Conservation (phyloP, 2,888 invertebrate species). For the Fragum fragum region DNA sequence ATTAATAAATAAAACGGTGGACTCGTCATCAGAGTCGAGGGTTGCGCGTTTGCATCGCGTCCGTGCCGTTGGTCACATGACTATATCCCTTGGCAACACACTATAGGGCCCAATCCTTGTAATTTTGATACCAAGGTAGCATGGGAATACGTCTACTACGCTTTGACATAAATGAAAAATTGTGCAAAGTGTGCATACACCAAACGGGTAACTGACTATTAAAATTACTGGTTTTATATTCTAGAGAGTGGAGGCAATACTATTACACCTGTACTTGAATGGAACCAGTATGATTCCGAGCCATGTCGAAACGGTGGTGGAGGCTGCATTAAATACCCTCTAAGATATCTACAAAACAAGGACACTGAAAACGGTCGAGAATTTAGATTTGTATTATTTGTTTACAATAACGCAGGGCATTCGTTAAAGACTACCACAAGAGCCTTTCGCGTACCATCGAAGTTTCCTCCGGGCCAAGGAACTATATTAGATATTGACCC, state of each 20-base stretch:
- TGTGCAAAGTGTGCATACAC: too few species aligned
- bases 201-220: too few species aligned
- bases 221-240: background rate
- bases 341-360: conserved; percentile 46
- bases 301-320: conserved; percentile 29
- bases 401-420: conserved; percentile 65
- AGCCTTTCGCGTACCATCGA: conserved; percentile 58
- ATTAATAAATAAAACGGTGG: too few species aligned
- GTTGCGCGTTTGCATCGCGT: too few species aligned
- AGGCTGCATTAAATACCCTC: conserved; percentile 51
- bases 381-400: conserved; percentile 47
- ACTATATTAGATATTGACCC: conserved; percentile 58
- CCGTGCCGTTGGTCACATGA: too few species aligned
- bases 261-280: conserved; percentile 48
- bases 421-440: conserved; percentile 34
- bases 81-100: too few species aligned
- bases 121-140: too few species aligned
- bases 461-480: conserved; percentile 66
- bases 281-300: conserved; percentile 36
- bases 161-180: too few species aligned
- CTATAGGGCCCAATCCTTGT: too few species aligned
- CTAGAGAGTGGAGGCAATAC: conserved; percentile 36
- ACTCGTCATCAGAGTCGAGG: too few species aligned
- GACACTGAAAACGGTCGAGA: conserved; percentile 39
- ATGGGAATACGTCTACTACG: too few species aligned